Base-by-base conservation (phyloP, 1,140 invertebrate genomes). In the Oryzaephilus surinamensis region DNA sequence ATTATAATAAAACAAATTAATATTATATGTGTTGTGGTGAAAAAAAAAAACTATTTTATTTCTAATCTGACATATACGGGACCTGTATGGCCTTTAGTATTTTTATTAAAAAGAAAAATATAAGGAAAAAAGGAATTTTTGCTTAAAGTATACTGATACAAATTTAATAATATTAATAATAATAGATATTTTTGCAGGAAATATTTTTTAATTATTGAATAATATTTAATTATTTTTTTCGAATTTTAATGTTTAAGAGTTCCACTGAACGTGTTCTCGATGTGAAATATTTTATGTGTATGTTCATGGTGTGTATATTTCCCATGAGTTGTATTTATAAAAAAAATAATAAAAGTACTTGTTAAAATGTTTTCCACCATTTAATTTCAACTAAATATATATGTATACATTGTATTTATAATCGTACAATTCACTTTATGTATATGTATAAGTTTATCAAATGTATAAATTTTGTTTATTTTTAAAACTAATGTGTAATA, bases 201-300 rank as follows among this genome's bases (percentile, higher is more conserved):
- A 40, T 45, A 46, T 50, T 52, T 55, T 55, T 42, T 44, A 43
- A 41, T 42, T 36, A 38, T 47, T 11, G 4, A 24, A 24, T 24
- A 24, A n/a, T 24, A 11, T 24, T 24, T n/a, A n/a, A n/a, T n/a
- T 48, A 24, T 24, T 24, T 24, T 24, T 24, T 20, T 20, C 4
- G 8, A 24, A 24, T 46, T 48, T 51, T 45, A 40, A 51, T 44
- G 51, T 50, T 52, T 55, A 46, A 45, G 51, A 55, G 50, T 60
- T 61, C 59, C 57, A 61, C 57, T 57, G 56, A 58, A 60, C 59
- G 59, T 61, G 59, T 61, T 60, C 59, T 61, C 55, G 55, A 58
- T 58, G 52, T 60, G 51, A 55, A 55, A 58, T 58, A 57, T 55
- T 46, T 47, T 41, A 42, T 48, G 26, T 50, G 48, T 46, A 46